These are phyloP conservation scores for Carabus problematicus DNA, from an alignment of 2,888 invertebrate genomes.

Conservation along the genomic window DNA sequence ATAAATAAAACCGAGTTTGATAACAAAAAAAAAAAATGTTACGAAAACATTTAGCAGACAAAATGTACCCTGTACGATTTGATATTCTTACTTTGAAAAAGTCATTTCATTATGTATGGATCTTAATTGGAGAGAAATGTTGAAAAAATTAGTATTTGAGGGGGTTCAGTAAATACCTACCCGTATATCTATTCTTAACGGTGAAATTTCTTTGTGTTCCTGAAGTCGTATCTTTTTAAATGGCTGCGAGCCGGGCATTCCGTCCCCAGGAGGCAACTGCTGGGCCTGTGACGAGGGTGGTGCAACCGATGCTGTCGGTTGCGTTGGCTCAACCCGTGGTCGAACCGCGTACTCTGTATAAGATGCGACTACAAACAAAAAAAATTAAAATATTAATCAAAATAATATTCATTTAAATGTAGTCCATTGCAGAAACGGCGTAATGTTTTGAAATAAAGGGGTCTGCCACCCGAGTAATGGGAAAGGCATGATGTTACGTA, in stretches of 20 bases:
- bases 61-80: no score
- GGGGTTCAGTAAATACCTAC: conserved; percentile 52
- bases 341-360: conserved; percentile 45
- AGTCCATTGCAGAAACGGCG: no score
- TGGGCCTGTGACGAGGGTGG: conserved; percentile 21
- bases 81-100: conserved; percentile 4
- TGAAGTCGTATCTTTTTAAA: conserved; percentile 73
- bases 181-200: conserved; percentile 72
- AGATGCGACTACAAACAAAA: no score
- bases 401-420: no score
- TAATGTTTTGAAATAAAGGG: no score
- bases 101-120: not conserved
- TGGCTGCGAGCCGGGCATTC: conserved; percentile 62
- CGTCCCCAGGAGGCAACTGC: conserved; percentile 32
- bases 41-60: no score
- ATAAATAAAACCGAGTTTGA: not conserved
- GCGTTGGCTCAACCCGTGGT: conserved; percentile 24
- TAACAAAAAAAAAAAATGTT: conserved; percentile 4
- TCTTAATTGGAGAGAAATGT: not conserved
- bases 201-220: conserved; percentile 62
- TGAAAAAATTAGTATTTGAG: not conserved
- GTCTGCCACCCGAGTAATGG: no score
- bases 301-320: conserved; percentile 14
- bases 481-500: no score
- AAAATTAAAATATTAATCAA: no score